These are phyloP conservation scores for Lota lota DNA, from an alignment of 2,113 vertebrate genomes.

Conservation along the genomic window DNA sequence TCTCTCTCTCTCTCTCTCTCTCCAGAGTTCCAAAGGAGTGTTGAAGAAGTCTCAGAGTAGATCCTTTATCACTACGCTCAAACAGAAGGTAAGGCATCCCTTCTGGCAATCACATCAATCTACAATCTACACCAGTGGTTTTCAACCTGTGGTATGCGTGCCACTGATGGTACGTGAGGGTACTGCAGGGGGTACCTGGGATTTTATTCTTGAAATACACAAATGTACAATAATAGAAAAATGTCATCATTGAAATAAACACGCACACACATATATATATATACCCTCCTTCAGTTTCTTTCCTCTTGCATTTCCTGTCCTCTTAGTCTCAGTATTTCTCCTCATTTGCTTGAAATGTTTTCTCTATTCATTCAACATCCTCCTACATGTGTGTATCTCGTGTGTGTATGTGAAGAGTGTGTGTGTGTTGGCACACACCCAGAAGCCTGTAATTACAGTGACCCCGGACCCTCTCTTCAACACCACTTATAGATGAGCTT, in stretches of 20 bases:
- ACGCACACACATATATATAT: background rate
- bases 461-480: constrained; percentile 40
- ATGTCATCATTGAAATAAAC: background rate
- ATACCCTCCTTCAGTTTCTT: constrained; percentile 9
- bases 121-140: no score
- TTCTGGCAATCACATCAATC: no score
- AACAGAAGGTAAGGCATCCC: constrained; percentile 83
- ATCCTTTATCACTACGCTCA: constrained; percentile 88
- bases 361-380: constrained; percentile 30
- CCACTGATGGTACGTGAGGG: no score
- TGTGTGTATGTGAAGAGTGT: constrained; percentile 7
- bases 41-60: constrained; percentile 88
- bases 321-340: background rate
- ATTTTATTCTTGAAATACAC: background rate
- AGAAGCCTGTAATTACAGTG: constrained; percentile 57
- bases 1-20: background rate
- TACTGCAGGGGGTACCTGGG: no score
- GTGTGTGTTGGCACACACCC: constrained; percentile 32
- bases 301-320: background rate
- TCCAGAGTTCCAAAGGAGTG: constrained; percentile 86
- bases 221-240: background rate
- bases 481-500: constrained; percentile 29
- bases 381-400: constrained; percentile 26
- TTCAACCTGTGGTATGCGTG: no score
- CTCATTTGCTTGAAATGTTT: no score